These are phyloP conservation scores for Prietella phreatophila DNA, from an alignment of 2,113 vertebrate genomes.

Conservation along the genomic window DNA sequence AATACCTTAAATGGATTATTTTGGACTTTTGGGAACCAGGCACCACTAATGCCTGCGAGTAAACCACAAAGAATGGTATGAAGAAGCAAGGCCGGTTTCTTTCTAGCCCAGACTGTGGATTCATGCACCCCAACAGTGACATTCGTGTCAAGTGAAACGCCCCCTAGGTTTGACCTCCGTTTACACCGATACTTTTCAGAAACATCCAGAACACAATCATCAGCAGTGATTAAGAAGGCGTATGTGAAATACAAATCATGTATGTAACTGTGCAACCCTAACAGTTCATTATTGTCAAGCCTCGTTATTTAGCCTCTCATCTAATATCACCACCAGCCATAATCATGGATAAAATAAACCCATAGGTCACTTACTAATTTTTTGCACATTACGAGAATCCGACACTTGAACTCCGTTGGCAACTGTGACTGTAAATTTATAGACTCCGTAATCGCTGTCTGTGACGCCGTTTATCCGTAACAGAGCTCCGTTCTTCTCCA, in stretches of 20 bases:
- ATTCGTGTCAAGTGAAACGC: not conserved
- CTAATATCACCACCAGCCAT: too few relatives aligned
- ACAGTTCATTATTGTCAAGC: not conserved
- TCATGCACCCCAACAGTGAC: not conserved
- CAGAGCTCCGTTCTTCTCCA: not conserved
- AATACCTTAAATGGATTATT: not conserved
- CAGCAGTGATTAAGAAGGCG: not conserved
- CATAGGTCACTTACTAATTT: slow-evolving; percentile 30
- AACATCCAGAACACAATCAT: not conserved
- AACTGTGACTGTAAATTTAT: slow-evolving; percentile 39
- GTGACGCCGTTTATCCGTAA: slow-evolving; percentile 9
- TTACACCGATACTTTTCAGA: not conserved
- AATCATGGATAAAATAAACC: not conserved
- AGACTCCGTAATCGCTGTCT: slow-evolving; percentile 26
- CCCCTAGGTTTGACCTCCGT: not conserved
- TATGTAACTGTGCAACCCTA: not conserved
- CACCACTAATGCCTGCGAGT: not conserved
- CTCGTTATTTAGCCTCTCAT: too few relatives aligned
- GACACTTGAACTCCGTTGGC: not conserved
- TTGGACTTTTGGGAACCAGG: not conserved
- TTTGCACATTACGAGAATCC: not conserved
- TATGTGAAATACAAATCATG: not conserved
- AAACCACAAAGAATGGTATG: not conserved
- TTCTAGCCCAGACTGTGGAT: not conserved
- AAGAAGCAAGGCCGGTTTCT: not conserved